Percentiles rank a stretch among this genome's conserved stretches.
Evolutionary conservation across 2,888 invertebrate species (phyloP).

Genomic region (Philaethria dido): DNA sequence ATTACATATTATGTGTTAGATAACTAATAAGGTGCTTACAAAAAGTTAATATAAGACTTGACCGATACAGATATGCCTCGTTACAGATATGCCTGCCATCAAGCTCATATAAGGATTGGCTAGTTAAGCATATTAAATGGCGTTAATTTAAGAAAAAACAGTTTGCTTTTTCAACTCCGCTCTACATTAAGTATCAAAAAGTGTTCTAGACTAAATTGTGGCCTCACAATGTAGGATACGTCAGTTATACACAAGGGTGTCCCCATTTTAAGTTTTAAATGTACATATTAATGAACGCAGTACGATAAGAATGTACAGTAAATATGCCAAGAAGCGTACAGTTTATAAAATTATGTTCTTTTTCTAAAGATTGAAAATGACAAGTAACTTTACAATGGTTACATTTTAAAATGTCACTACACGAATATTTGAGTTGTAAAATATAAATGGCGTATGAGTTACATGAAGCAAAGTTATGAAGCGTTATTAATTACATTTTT

Average conservation of each 20-base stretch:
- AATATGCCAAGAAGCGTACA: slow-evolving; percentile 40
- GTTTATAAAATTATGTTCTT: slow-evolving; percentile 42
- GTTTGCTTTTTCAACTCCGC: slow-evolving; percentile 36
- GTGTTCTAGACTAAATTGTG: slow-evolving; percentile 17
- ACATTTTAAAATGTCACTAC: slow-evolving; percentile 17
- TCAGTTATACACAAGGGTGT: slow-evolving; percentile 42
- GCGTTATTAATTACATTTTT: slow-evolving; percentile 23
- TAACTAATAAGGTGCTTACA: slow-evolving; percentile 28
- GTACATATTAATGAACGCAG: slow-evolving; percentile 49
- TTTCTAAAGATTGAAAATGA: slow-evolving; percentile 29
- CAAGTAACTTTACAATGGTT: slow-evolving; percentile 19
- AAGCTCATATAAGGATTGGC: slow-evolving; percentile 37
- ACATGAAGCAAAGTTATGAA: slow-evolving; percentile 8
- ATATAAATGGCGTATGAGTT: slow-evolving; percentile 23
- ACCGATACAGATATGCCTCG: slow-evolving; percentile 43
- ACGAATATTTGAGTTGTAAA: slow-evolving; percentile 23
- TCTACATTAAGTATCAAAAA: slow-evolving; percentile 31
- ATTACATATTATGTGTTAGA: slow-evolving; percentile 18
- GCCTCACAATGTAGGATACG: slow-evolving; percentile 42
- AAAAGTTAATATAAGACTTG: slow-evolving; percentile 33
- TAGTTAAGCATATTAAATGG: slow-evolving; percentile 26
- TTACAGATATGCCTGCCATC: slow-evolving; percentile 38
- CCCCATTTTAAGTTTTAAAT: slow-evolving; percentile 48
- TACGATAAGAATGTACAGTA: slow-evolving; percentile 42
- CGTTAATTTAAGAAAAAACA: slow-evolving; percentile 34